phyloP scores from a whole-genome alignment of 1,140 invertebrate species.

The Ylistrum balloti region DNA sequence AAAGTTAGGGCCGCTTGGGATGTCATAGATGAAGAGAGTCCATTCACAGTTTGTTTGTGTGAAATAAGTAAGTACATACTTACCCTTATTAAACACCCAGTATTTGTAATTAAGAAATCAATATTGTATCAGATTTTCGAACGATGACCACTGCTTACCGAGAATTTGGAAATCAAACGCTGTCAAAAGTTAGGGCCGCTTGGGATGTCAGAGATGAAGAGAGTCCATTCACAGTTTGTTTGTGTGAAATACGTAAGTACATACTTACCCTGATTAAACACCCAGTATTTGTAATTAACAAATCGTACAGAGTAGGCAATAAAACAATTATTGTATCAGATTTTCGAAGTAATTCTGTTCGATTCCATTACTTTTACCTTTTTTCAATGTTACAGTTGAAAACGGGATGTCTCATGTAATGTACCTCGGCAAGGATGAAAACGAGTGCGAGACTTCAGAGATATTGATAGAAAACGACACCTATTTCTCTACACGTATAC shows the following conservation, averaged over 20 bases:
- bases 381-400: not conserved
- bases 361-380: not conserved
- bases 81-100: no score
- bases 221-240: conserved; percentile 56
- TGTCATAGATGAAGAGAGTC: conserved; percentile 59
- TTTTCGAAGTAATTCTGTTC: no score
- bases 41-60: conserved; percentile 51
- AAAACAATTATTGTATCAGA: no score
- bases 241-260: conserved; percentile 54
- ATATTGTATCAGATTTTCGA: no score
- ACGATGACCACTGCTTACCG: conserved; percentile 46
- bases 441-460: not conserved
- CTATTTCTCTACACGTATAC: conserved; percentile 13
- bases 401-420: not conserved
- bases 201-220: conserved; percentile 60
- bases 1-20: conserved; percentile 51
- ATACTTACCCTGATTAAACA: no score
- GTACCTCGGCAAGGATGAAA: not conserved
- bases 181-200: not conserved
- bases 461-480: not conserved
- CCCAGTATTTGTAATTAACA: no score
- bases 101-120: no score
- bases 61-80: conserved; percentile 47
- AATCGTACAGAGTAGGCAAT: no score
- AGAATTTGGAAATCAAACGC: not conserved